Evolutionary conservation across 2,113 vertebrate genomes (phyloP), one percentile per base, ranked within the genome.

Genomic region (Vulpes lagopus): DNA sequence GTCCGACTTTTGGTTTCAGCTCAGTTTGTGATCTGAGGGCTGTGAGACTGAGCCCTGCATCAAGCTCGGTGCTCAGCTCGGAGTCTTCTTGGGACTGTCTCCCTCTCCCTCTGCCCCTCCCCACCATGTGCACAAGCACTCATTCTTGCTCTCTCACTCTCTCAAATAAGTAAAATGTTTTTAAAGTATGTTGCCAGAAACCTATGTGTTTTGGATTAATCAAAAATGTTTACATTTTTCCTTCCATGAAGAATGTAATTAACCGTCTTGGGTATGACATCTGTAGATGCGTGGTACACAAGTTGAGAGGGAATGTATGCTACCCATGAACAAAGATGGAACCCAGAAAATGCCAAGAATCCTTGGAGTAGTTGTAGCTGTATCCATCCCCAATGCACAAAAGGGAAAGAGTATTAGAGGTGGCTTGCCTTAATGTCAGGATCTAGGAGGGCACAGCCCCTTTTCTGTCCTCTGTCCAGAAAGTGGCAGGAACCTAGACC

Each of bases 171-270:
- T 43, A 43, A 43, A 20, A 35, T 69, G 16, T 69, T 69, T 35
- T 8, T 19, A 69, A 69, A 69, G 35, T 69, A 51, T 93, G 80
- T 97, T 95, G 20, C 81, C 55, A 81, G 62, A 88, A 94, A 93
- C 43, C 14, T 35, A n/a, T 35, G n/a, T 69, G 16, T 32, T 69
- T 69, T 35, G 67, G 32, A 69, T 35, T 69, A 69, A 69, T 69
- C 32, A 69, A 69, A 69, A 69, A 35, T 69, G 32, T 35, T 69
- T 19, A 12, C 16, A 57, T 79, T 93, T 93, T 90, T 49, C 64
- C 57, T 57, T 90, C 67, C 35, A 27, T 30, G 49, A 93, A 96
- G 43, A 60, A 38, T 43, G 2, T 95, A 81, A 43, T 87, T 92
- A 64, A 51, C 30, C 3, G 1, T 95, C 89, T 95, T n/a, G 87